Evolutionary conservation across 2,888 invertebrate genomes (phyloP).

Genomic region (Rhamnusium bicolor): DNA sequence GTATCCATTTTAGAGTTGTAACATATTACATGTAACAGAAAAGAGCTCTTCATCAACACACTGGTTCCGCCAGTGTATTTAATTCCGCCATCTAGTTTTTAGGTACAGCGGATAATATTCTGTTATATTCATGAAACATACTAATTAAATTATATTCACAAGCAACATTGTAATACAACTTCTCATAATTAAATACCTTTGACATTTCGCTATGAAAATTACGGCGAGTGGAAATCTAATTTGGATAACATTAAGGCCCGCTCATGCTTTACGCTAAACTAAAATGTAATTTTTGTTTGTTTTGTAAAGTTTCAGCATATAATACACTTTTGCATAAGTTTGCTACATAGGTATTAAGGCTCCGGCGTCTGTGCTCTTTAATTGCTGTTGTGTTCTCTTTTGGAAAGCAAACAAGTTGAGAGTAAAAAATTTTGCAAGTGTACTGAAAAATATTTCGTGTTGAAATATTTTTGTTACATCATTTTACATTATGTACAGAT

Average conservation of each 20-base stretch:
- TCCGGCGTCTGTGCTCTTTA: neutral
- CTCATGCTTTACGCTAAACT: neutral
- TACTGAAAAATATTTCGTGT: too few species aligned
- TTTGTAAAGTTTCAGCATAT: neutral
- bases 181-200: conserved; percentile 1
- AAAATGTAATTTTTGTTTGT: conserved; percentile 3
- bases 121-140: neutral
- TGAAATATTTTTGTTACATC: too few species aligned
- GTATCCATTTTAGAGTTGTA: too few species aligned
- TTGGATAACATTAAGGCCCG: neutral
- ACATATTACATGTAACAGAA: too few species aligned
- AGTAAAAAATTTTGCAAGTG: too few species aligned
- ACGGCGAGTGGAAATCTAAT: neutral
- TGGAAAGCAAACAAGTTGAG: neutral
- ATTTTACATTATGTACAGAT: too few species aligned
- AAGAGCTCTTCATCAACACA: too few species aligned
- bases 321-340: neutral
- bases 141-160: neutral
- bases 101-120: neutral
- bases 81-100: neutral
- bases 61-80: too few species aligned
- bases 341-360: too few species aligned
- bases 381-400: neutral
- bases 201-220: neutral
- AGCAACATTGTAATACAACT: neutral